Evolutionary conservation across 2,888 invertebrate genomes (phyloP).

Genomic region (Ectobius pallidus): DNA sequence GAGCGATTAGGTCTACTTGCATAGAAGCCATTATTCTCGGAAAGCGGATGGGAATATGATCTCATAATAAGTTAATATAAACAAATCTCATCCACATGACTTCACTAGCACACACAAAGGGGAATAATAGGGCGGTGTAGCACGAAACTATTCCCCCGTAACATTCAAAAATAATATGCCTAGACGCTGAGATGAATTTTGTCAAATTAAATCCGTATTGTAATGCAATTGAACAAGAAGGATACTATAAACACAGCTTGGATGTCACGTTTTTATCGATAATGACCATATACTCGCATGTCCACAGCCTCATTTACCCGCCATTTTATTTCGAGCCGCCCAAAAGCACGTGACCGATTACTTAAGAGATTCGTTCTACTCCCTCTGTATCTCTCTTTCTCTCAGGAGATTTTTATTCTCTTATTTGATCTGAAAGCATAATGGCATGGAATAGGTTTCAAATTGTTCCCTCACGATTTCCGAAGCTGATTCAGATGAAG

Average conservation of each 20-base stretch:
- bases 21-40: no score
- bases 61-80: no score
- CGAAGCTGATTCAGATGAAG: conserved; percentile 9
- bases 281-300: conserved; percentile 2
- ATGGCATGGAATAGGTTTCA: conserved; percentile 19
- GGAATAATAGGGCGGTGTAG: no score
- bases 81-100: no score
- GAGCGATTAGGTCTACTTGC: no score
- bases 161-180: no score
- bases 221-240: neutral
- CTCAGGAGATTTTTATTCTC: conserved; percentile 16
- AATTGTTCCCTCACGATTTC: conserved; percentile 33
- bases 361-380: conserved; percentile 23
- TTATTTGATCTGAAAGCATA: conserved; percentile 26
- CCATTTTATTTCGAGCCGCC: conserved; percentile 33
- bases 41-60: no score
- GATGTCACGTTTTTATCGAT: neutral
- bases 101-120: no score
- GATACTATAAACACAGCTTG: neutral
- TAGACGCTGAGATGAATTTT: no score
- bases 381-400: neutral
- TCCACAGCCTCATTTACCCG: conserved; percentile 17
- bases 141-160: no score
- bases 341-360: conserved; percentile 34
- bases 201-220: neutral